Conservation (phyloP, 37 sponge, comb jelly and placozoan genomes). For the Beroe ovata region DNA sequence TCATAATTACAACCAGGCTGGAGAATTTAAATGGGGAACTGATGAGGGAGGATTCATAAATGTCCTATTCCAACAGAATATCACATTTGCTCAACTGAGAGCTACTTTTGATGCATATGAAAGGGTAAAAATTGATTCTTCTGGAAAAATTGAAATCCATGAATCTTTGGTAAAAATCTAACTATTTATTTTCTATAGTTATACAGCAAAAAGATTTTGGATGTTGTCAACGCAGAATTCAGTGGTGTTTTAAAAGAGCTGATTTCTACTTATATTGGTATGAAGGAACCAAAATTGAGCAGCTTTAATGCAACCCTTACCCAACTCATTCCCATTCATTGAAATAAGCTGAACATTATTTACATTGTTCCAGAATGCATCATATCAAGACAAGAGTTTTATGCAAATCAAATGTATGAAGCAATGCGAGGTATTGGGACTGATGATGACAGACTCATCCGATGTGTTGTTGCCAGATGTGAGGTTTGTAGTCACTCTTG, state of each 20-base stretch:
- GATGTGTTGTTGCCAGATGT: slow-evolving; percentile 36
- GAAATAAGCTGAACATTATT: too few species aligned
- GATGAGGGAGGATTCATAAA: slow-evolving; percentile 66
- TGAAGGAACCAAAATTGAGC: too few species aligned
- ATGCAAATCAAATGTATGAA: slow-evolving; percentile 63
- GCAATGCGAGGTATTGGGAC: slow-evolving; percentile 64
- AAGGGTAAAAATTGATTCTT: slow-evolving; percentile 23
- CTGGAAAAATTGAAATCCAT: neutral
- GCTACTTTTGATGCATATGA: slow-evolving; percentile 63
- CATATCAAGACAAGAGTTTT: slow-evolving; percentile 39
- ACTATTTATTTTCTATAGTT: neutral
- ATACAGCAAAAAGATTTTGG: slow-evolving; percentile 1
- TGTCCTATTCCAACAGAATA: slow-evolving; percentile 47
- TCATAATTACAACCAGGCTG: neutral
- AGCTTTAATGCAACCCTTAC: too few species aligned
- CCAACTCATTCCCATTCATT: too few species aligned
- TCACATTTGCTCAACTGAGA: slow-evolving; percentile 54
- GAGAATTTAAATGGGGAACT: slow-evolving; percentile 61
- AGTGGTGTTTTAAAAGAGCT: slow-evolving; percentile 64
- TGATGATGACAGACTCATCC: slow-evolving; percentile 45
- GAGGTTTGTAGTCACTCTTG: slow-evolving; percentile 28
- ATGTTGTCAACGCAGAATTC: slow-evolving; percentile 50
- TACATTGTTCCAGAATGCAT: slow-evolving; percentile 48
- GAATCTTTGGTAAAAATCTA: too few species aligned
- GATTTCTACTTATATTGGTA: slow-evolving; percentile 51